Base-by-base conservation (phyloP, 2,888 invertebrate genomes). In the Drosophila fulvimacula region DNA sequence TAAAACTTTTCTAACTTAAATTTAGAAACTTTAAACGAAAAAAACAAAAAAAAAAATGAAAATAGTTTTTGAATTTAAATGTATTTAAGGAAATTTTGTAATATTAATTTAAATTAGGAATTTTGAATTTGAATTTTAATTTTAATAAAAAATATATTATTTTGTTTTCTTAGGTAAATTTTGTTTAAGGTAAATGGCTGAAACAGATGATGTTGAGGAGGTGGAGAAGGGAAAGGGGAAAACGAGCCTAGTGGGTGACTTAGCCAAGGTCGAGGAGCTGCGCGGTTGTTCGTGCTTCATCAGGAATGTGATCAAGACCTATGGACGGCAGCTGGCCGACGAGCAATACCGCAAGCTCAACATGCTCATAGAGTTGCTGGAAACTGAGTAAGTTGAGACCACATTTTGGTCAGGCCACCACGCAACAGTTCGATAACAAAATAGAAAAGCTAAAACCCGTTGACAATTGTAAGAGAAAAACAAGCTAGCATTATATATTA, bases 241-340 rank as follows among this genome's bases (percentile, higher is more conserved):
- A 1, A 10, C 13, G n/a, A 7, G 11, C 46, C 1, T 27, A 46
- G 32, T 21, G 4, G 42, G 21, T 15, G 30, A 42, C 17, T 27
- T 38, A 21, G 39, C 21, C 5, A 90, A 89, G 42, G 75, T 83
- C 42, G 27, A 67, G 36, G 79, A 82, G 53, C 77, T 91, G 77
- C 80, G 91, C 92, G 94, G 94, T 81, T 95, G 95, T 92, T 94
- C 96, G 82, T 96, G 96, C n/a, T 96, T 96, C 90, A 91, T 96
- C 91, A 94, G 95, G 88, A 94, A 93, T 77, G 95, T 96, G 93
- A 96, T 96, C 30, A 78, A 36, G 73, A 86, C 60, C 1, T 69
- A 69, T 42, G 53, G 32, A 17, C 13, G 24, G 0, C 60, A 51
- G 5, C 39, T 82, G 38, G 49, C 72, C 27, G 61, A 73, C 13